A percentile compares a stretch with the other conserved stretches of the same genome.
These are phyloP conservation scores for Pristionchus mayeri DNA, from an alignment of 2,888 invertebrate species.

Conservation along the genomic window DNA sequence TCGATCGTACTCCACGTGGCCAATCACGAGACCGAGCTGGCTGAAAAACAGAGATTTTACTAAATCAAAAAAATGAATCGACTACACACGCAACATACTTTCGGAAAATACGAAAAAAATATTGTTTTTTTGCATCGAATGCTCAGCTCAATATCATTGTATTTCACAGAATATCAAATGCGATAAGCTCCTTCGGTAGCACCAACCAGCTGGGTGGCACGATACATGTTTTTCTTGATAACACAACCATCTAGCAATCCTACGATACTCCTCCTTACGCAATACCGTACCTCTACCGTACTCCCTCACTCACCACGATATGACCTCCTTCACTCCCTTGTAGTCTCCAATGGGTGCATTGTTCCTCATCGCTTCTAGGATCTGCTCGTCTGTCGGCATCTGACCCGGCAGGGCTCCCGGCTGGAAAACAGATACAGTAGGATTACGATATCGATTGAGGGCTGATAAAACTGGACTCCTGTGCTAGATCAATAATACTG, in stretches of 20 bases:
- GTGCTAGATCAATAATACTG: too few relatives aligned
- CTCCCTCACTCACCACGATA: background rate
- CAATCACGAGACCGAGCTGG: background rate
- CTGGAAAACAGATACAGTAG: background rate
- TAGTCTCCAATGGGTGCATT: background rate
- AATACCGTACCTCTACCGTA: background rate
- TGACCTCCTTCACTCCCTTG: background rate
- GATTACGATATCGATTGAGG: background rate
- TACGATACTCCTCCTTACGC: too few relatives aligned
- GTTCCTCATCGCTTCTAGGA: background rate
- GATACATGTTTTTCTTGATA: too few relatives aligned
- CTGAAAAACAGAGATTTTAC: background rate
- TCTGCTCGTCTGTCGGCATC: conserved; percentile 12
- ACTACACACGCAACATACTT: too few relatives aligned
- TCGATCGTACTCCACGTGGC: background rate
- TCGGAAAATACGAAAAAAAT: too few relatives aligned
- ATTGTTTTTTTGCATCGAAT: too few relatives aligned
- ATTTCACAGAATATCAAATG: too few relatives aligned
- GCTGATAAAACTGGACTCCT: too few relatives aligned
- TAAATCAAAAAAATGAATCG: too few relatives aligned
- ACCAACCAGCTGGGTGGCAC: background rate
- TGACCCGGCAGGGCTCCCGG: background rate
- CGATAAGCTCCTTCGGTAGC: background rate
- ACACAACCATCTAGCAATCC: too few relatives aligned
- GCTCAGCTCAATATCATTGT: too few relatives aligned